Evolutionary conservation across 2,797 vertebrate genomes (phyloP), one percentile per base, ranked within the genome.

Genomic region (Aulostomus chinensis): DNA sequence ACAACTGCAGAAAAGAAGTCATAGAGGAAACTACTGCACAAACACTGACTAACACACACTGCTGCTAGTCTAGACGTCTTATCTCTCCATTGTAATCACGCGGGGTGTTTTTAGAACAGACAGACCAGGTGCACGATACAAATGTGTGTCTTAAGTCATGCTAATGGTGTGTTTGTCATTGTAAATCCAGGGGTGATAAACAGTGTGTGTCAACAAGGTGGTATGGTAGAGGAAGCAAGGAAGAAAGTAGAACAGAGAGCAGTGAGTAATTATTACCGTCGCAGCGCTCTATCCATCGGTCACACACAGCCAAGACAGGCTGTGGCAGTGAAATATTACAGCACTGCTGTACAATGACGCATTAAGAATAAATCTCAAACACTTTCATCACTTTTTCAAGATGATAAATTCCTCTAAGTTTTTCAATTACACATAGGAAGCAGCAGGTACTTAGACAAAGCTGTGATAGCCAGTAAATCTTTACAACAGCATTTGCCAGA

Each of bases 51-150:
- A 51, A 68, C 41, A 73, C 60, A 68, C 3, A 4, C 1, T 49
- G 16, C 36, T 2, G 24, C 18, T 10, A 7, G 63, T 78, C 80
- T 74, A 80, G 68, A 85, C 38, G 1, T 14, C 28, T 56, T 39
- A 49, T 45, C 58, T 48, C 38, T n/a, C 21, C 12, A 32, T 11
- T 51, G 33, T 36, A 49, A 53, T 55, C 64, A 40, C 7, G 5
- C 4, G 3, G 30, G 17, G 13, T 28, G 4, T 31, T 46, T 48
- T 38, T 30, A 13, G 28, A 56, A 42, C 5, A 28, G 10, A 25
- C 5, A 1, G 31, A 51, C 28, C 57, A 80, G 60, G 61, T 73
- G 66, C 68, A 46, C 6, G 25, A 14, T 22, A 22, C 11, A 40
- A 10, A 20, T n/a, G n/a, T n/a, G n/a, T n/a, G n/a, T n/a, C n/a